phyloP scores from a whole-genome alignment of 1,140 invertebrate genomes.

The Conus ventricosus region DNA sequence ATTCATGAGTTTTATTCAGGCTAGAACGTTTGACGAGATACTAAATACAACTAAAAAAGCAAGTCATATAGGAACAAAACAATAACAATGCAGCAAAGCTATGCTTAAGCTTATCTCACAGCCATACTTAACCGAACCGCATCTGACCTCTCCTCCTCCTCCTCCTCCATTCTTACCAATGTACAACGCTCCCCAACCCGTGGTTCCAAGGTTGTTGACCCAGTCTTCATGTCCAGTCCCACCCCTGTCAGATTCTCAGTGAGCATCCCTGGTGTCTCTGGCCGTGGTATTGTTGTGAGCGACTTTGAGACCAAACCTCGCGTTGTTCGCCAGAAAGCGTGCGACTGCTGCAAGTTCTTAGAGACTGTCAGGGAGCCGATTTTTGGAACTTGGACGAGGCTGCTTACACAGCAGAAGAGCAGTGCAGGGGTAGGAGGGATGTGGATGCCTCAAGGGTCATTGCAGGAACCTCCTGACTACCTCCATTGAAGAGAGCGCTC shows the following conservation, averaged over 20 bases:
- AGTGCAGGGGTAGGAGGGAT: not conserved
- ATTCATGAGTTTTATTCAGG: no score
- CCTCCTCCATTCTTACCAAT: not conserved
- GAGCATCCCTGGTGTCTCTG: conserved; percentile 30
- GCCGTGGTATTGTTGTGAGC: not conserved
- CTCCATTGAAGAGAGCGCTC: not conserved
- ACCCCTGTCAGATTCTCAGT: not conserved
- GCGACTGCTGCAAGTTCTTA: not conserved
- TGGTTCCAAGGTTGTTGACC: not conserved
- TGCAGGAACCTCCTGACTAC: not conserved
- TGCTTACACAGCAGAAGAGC: not conserved
- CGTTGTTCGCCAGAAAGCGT: not conserved
- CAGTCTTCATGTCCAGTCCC: not conserved
- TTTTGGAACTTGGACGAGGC: not conserved
- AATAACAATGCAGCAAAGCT: no score
- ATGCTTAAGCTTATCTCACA: no score
- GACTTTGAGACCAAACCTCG: not conserved
- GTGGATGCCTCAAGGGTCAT: not conserved
- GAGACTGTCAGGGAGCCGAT: not conserved
- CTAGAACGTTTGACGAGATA: no score
- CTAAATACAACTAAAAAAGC: no score
- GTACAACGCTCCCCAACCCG: not conserved
- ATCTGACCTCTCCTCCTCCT: no score
- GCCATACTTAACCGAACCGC: no score
- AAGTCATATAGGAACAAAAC: no score